Conservation (phyloP, 2,113 vertebrate species). For the Xiphorhynchus elegans region DNA sequence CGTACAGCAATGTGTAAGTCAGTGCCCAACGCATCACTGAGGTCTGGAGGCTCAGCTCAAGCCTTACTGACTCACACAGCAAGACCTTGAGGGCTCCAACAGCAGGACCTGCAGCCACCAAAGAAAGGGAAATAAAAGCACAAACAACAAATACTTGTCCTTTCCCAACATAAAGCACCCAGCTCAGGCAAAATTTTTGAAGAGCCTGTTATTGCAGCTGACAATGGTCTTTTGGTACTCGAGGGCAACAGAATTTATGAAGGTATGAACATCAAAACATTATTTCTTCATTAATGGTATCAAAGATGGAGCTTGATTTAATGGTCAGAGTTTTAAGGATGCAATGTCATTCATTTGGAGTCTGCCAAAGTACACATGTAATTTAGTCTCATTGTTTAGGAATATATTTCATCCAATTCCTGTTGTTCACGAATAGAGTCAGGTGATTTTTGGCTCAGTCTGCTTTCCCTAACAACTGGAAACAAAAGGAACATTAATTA, state of each 20-base stretch:
- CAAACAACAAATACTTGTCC: not conserved
- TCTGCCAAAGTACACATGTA: constrained; percentile 10
- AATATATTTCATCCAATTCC: constrained; percentile 15
- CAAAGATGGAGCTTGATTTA: constrained; percentile 16
- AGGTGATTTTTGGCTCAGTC: not conserved
- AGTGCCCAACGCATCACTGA: not conserved
- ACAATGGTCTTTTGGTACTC: not conserved
- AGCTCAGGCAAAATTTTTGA: not conserved
- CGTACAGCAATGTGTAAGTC: constrained; percentile 30
- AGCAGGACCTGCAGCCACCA: not conserved
- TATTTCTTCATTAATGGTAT: constrained; percentile 36
- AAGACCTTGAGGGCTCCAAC: not conserved
- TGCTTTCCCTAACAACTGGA: not conserved
- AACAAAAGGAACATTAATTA: not conserved
- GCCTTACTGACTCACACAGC: constrained; percentile 12
- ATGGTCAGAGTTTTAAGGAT: constrained; percentile 28
- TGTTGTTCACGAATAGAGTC: constrained; percentile 3
- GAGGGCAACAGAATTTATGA: constrained; percentile 28
- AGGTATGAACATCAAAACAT: not conserved
- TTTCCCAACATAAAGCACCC: not conserved
- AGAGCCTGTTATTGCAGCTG: not conserved
- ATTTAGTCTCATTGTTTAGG: constrained; percentile 56
- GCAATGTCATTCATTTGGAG: constrained; percentile 34
- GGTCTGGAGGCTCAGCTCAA: constrained; percentile 10
- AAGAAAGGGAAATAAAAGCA: not conserved